Evolutionary conservation across 2,888 invertebrate species (phyloP).

Genomic region (Trichacis sp.): DNA sequence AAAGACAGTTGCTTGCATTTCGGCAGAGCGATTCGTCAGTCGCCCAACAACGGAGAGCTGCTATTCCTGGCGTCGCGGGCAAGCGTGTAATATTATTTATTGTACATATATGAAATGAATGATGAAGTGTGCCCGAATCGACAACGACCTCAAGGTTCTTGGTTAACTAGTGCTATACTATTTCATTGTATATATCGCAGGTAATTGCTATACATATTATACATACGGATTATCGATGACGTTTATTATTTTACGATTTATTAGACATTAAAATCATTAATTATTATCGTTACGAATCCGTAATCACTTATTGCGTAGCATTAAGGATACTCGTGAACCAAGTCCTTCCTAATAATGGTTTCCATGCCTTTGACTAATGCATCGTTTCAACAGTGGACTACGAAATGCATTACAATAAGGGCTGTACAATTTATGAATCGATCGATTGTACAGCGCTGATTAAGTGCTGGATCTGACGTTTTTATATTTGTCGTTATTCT

Average conservation of each 20-base stretch:
- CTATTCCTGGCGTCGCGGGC: conserved; percentile 28
- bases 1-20: too few relatives aligned
- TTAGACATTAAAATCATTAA: too few relatives aligned
- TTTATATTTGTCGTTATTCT: too few relatives aligned
- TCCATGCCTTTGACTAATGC: too few relatives aligned
- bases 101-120: conserved; percentile 49
- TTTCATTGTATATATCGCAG: conserved; percentile 63
- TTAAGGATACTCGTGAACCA: too few relatives aligned
- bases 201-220: conserved; percentile 52
- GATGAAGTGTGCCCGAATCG: conserved; percentile 39
- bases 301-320: conserved; percentile 38
- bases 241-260: conserved; percentile 50
- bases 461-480: too few relatives aligned
- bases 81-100: conserved; percentile 47
- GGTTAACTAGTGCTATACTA: conserved; percentile 55
- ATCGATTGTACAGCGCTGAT: too few relatives aligned
- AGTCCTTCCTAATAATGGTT: too few relatives aligned
- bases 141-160: conserved; percentile 55
- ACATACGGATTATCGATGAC: conserved; percentile 59
- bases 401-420: too few relatives aligned
- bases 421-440: too few relatives aligned
- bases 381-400: too few relatives aligned
- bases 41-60: conserved; percentile 29
- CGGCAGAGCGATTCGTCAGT: too few relatives aligned
- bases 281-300: conserved; percentile 41